Conservation (phyloP, 37 sponge, comb jelly and placozoan species). For the Spongia lamella region DNA sequence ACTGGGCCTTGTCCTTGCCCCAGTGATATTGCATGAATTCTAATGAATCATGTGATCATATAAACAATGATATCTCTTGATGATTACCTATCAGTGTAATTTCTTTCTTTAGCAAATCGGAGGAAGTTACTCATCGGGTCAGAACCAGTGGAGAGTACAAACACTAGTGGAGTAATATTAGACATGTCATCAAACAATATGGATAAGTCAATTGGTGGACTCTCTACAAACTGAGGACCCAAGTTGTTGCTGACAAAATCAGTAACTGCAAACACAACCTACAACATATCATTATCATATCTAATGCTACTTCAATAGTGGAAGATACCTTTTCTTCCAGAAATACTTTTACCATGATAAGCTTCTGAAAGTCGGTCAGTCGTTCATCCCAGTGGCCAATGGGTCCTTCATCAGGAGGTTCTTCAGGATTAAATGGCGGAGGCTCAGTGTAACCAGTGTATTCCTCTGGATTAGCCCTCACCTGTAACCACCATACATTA, state of each 20-base stretch:
- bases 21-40: slow-evolving; percentile 93
- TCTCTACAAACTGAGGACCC: slow-evolving; percentile 93
- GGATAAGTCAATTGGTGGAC: slow-evolving; percentile 82
- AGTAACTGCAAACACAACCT: slow-evolving; percentile 79
- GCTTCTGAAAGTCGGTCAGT: slow-evolving; percentile 85
- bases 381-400: slow-evolving; percentile 89
- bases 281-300: not conserved
- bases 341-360: slow-evolving; percentile 89
- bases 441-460: slow-evolving; percentile 62
- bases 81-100: slow-evolving; percentile 82
- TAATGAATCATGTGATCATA: slow-evolving; percentile 8
- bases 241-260: slow-evolving; percentile 91
- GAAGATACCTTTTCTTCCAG: slow-evolving; percentile 76
- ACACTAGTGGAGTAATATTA: slow-evolving; percentile 88
- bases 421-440: slow-evolving; percentile 14
- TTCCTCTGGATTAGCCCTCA: slow-evolving; percentile 69
- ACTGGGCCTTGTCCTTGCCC: slow-evolving; percentile 99
- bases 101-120: slow-evolving; percentile 93
- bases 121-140: slow-evolving; percentile 97
- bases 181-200: slow-evolving; percentile 86
- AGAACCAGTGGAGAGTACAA: slow-evolving; percentile 96
- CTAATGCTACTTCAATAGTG: not conserved
- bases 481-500: slow-evolving; percentile 7
- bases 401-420: slow-evolving; percentile 17
- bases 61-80: not conserved